Evolutionary conservation across 1,140 invertebrate species (phyloP).

Genomic region (Dendrolimus punctatus): DNA sequence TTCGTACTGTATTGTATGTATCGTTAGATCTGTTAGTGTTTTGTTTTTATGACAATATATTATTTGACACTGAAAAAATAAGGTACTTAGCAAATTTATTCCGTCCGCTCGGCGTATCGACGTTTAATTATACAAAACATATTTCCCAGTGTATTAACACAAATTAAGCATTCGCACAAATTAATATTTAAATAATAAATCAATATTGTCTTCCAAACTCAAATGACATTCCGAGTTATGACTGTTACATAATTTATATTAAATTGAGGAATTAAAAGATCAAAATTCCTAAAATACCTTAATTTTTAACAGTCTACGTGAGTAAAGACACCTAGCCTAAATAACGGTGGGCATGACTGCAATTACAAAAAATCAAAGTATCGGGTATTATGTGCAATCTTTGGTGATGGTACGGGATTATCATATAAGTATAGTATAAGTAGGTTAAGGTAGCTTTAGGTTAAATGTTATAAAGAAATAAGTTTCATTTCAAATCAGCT

Average conservation of each 20-base stretch:
- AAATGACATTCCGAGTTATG: constrained; percentile 38
- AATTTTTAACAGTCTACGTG: constrained; percentile 58
- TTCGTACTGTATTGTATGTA: no score
- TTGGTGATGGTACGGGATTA: constrained; percentile 72
- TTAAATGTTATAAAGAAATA: constrained; percentile 32
- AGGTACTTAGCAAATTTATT: constrained; percentile 50
- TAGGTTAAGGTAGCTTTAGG: constrained; percentile 35
- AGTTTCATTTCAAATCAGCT: constrained; percentile 63
- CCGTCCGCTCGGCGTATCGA: constrained; percentile 40
- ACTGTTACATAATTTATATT: constrained; percentile 20
- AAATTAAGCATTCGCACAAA: background rate
- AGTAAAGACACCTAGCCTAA: constrained; percentile 31
- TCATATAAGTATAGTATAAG: constrained; percentile 47
- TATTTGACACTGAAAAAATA: no score
- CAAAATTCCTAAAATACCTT: constrained; percentile 55
- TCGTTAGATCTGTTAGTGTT: no score
- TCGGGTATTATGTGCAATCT: constrained; percentile 75
- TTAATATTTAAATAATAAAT: constrained; percentile 18
- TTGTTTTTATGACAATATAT: no score
- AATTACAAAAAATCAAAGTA: constrained; percentile 73
- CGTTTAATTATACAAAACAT: constrained; percentile 1
- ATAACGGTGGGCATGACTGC: constrained; percentile 61
- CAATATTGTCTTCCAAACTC: constrained; percentile 54
- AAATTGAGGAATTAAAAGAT: constrained; percentile 26
- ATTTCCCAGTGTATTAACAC: constrained; percentile 5